Conservation (phyloP, 2,888 invertebrate species). For the Luperina testacea region DNA sequence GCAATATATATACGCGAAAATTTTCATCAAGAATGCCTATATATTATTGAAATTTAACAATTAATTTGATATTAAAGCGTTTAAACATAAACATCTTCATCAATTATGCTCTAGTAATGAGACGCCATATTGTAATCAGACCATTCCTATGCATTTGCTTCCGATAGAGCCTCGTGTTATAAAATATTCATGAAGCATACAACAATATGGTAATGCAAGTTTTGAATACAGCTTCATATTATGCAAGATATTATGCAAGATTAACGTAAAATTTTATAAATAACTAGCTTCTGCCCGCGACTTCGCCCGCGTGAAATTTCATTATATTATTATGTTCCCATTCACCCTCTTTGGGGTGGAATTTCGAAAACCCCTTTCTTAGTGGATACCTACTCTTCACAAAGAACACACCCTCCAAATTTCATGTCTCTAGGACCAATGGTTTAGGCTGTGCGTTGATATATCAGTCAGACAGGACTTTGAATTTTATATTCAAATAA, state of each 20-base stretch:
- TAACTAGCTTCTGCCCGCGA: not conserved
- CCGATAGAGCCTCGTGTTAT: slow-evolving; percentile 5
- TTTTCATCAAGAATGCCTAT: not conserved
- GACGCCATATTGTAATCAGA: not conserved
- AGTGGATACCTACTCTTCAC: too few species aligned
- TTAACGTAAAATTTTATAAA: not conserved
- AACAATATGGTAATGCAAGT: slow-evolving; percentile 24
- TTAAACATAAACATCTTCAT: not conserved
- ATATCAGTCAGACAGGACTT: too few species aligned
- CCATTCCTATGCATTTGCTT: slow-evolving; percentile 6
- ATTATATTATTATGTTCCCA: too few species aligned
- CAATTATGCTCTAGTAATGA: not conserved
- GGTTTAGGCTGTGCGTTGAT: too few species aligned
- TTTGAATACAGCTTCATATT: slow-evolving; percentile 6
- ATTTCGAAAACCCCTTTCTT: too few species aligned
- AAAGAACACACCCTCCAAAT: too few species aligned
- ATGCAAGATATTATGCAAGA: not conserved
- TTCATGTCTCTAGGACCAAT: too few species aligned
- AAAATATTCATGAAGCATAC: slow-evolving; percentile 27
- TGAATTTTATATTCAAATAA: too few species aligned
- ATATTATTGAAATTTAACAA: not conserved
- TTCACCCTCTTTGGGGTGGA: too few species aligned
- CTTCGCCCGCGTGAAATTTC: too few species aligned
- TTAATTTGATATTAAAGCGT: not conserved
- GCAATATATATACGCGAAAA: not conserved